Evolutionary conservation across 2,888 invertebrate genomes (phyloP).

Genomic region (Nymphalis urticae): DNA sequence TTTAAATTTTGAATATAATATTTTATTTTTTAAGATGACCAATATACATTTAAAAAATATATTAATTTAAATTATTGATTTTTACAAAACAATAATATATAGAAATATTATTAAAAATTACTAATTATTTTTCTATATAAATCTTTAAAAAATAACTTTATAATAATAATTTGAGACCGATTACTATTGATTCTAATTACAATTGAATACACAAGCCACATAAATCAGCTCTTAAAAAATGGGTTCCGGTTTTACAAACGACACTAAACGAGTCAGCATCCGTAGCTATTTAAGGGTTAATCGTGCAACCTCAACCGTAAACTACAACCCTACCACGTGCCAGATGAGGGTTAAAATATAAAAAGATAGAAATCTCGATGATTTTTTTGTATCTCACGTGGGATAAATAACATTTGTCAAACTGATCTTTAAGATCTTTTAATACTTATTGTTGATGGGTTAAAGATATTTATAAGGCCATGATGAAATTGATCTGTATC

Average conservation of each 20-base stretch:
- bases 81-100: too few relatives aligned
- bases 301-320: constrained; percentile 50
- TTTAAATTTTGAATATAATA: too few relatives aligned
- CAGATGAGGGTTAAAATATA: constrained; percentile 60
- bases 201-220: too few relatives aligned
- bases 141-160: too few relatives aligned
- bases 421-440: not conserved
- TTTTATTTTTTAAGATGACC: too few relatives aligned
- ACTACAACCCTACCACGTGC: constrained; percentile 67
- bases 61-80: too few relatives aligned
- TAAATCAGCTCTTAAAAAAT: not conserved
- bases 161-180: too few relatives aligned
- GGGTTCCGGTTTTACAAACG: constrained; percentile 4
- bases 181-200: too few relatives aligned
- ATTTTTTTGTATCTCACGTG: not conserved
- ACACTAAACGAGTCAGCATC: constrained; percentile 56
- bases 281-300: constrained; percentile 66
- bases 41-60: too few relatives aligned
- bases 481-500: not conserved
- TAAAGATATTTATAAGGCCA: not conserved
- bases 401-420: constrained; percentile 15
- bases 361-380: constrained; percentile 27
- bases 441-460: not conserved
- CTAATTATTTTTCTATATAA: too few relatives aligned
- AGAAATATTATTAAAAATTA: too few relatives aligned